A percentile compares a stretch with the other conserved stretches of the same genome.
These are phyloP conservation scores for Phrixothrix hirtus DNA, from an alignment of 2,888 invertebrate genomes.

Conservation along the genomic window DNA sequence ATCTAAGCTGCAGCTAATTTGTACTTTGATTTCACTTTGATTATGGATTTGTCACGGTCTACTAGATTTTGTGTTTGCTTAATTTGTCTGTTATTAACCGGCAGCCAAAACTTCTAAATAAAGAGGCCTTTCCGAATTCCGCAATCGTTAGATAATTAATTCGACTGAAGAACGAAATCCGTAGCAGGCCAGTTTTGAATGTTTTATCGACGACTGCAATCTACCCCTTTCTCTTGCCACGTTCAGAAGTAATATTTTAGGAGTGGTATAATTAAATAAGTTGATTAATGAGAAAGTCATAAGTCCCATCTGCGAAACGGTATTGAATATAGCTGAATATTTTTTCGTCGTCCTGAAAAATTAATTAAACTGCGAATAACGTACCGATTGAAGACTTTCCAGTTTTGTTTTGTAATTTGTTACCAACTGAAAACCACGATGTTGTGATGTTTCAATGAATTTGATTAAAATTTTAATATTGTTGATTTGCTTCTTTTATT, in stretches of 20 bases:
- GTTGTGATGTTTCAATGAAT: slow-evolving; percentile 47
- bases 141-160: slow-evolving; percentile 16
- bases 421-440: slow-evolving; percentile 42
- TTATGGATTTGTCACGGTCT: slow-evolving; percentile 37
- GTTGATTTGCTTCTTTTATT: slow-evolving; percentile 47
- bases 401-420: slow-evolving; percentile 48
- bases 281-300: slow-evolving; percentile 41
- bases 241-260: slow-evolving; percentile 36
- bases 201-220: slow-evolving; percentile 23
- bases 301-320: slow-evolving; percentile 40
- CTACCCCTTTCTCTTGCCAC: slow-evolving; percentile 28
- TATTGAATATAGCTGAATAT: slow-evolving; percentile 31
- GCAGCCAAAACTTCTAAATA: background rate
- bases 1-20: slow-evolving; percentile 38
- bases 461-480: slow-evolving; percentile 53
- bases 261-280: slow-evolving; percentile 38
- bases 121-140: background rate
- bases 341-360: slow-evolving; percentile 41
- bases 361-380: slow-evolving; percentile 45
- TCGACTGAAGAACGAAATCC: slow-evolving; percentile 6
- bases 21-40: slow-evolving; percentile 37
- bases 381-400: slow-evolving; percentile 32
- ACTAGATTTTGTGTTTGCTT: slow-evolving; percentile 27
- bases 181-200: slow-evolving; percentile 8
- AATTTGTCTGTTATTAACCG: slow-evolving; percentile 10